Base-by-base conservation (phyloP, 2,797 vertebrate species). In the Bucorvus abyssinicus region DNA sequence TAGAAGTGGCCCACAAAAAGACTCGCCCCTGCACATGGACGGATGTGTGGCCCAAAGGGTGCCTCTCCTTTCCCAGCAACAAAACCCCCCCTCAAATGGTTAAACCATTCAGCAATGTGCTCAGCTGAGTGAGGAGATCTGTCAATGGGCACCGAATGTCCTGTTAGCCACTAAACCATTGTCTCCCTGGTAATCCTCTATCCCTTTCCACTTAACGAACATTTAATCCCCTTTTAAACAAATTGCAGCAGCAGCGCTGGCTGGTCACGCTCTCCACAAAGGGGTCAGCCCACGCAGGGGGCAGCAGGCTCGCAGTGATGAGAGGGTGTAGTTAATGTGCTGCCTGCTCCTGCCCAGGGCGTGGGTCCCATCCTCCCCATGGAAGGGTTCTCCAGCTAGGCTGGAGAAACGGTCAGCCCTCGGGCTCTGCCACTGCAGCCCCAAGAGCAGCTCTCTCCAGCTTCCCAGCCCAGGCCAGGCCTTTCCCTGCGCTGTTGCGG, bases 191-290 rank as follows among this genome's bases (percentile, higher is more conserved):
- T 94, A 94, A 95, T 87, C 94, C 79, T 40, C 63, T 71, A 7
- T 7, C 38, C 21, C 79, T 81, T 84, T 47, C 77, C 59, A n/a
- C 20, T 93, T 26, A 21, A 8, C 0, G 40, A 53, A 49, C 1
- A 12, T 13, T 74, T 95, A 96, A 96, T 96, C 94, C 94, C 94
- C 93, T 96, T 96, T 96, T 84, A 96, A 77, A 57, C 87, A 94
- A 94, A 96, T 94, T 91, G 79, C 90, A 60, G 68, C 2, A 8
- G 68, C 52, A 60, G 50, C 10, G 7, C 22, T 12, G 70, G 59
- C 67, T 70, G 1, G 0, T 67, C 30, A 4, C 0, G 9, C 67
- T 55, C 45, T 42, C 34, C 6, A 57, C 59, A 27, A 75, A 42
- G 0, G 0, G 91, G 70, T 76, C 95, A 94, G 55, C 6, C 29